phyloP scores from a whole-genome alignment of 2,113 vertebrate species.

The Edolisoma coerulescens region DNA sequence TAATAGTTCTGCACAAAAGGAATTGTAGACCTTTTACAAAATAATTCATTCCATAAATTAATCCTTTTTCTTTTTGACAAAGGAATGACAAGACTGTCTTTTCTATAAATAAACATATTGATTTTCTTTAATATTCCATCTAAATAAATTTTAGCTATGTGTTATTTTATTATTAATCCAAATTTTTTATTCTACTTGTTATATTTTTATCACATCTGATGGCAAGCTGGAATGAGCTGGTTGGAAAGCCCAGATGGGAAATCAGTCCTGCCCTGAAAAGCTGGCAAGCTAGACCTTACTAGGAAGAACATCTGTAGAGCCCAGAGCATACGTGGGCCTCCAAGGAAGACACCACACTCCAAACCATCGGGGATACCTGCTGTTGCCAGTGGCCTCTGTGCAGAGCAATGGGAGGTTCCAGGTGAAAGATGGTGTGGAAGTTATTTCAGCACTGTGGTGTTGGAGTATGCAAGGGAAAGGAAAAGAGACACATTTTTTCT shows the following conservation, averaged over 20 bases:
- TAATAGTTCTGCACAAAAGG: background rate
- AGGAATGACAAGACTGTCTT: background rate
- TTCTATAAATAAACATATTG: background rate
- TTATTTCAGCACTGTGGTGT: background rate
- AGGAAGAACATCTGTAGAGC: background rate
- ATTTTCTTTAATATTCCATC: background rate
- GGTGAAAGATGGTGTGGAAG: background rate
- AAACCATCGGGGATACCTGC: background rate
- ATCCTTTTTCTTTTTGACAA: background rate
- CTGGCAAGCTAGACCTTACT: background rate
- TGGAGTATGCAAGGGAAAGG: fast-evolving
- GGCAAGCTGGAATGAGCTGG: background rate
- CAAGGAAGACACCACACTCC: background rate
- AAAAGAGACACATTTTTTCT: background rate
- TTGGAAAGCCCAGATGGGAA: background rate
- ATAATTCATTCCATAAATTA: background rate
- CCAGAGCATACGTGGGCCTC: fast-evolving
- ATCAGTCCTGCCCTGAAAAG: background rate
- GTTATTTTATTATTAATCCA: background rate
- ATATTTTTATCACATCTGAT: background rate
- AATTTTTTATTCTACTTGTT: background rate
- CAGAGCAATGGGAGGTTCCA: background rate
- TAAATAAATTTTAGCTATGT: background rate
- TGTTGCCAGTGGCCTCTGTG: background rate
- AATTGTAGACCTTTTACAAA: background rate